A percentile compares a stretch with the other conserved stretches of the same genome.
Conservation (phyloP, 2,797 vertebrate species). For the Enteromius paludinosus region DNA sequence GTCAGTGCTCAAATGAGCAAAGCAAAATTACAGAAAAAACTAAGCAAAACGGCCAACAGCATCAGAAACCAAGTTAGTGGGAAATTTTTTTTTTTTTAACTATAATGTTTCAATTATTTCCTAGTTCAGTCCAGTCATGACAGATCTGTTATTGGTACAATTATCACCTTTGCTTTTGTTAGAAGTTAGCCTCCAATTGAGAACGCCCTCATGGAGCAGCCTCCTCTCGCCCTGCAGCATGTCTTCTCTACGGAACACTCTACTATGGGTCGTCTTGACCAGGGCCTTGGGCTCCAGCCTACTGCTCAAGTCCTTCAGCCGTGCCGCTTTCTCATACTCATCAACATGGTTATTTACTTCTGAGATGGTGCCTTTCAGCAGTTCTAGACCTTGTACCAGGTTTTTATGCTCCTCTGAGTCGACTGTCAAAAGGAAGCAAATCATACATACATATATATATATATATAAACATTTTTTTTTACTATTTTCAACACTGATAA, state of each 20-base stretch:
- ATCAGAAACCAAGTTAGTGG: neutral
- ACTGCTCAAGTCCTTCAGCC: slow-evolving; percentile 81
- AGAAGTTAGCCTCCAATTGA: slow-evolving; percentile 84
- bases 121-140: neutral
- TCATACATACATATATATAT: neutral
- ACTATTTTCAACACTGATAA: neutral
- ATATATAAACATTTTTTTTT: too few relatives aligned
- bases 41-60: neutral
- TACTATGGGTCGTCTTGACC: slow-evolving; percentile 81
- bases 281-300: slow-evolving; percentile 86
- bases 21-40: neutral
- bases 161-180: slow-evolving; percentile 88
- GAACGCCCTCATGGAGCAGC: slow-evolving; percentile 81
- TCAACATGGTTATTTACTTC: slow-evolving; percentile 85
- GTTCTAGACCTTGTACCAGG: slow-evolving; percentile 80
- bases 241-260: slow-evolving; percentile 83
- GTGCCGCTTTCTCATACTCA: slow-evolving; percentile 79
- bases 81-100: too few relatives aligned
- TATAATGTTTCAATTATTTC: neutral
- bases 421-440: slow-evolving; percentile 68
- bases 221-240: slow-evolving; percentile 71
- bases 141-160: neutral
- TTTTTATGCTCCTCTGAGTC: slow-evolving; percentile 82
- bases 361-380: slow-evolving; percentile 86
- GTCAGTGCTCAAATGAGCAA: neutral